Conservation (phyloP, 2,888 invertebrate species). For the Caenorhabditis sulstoni region DNA sequence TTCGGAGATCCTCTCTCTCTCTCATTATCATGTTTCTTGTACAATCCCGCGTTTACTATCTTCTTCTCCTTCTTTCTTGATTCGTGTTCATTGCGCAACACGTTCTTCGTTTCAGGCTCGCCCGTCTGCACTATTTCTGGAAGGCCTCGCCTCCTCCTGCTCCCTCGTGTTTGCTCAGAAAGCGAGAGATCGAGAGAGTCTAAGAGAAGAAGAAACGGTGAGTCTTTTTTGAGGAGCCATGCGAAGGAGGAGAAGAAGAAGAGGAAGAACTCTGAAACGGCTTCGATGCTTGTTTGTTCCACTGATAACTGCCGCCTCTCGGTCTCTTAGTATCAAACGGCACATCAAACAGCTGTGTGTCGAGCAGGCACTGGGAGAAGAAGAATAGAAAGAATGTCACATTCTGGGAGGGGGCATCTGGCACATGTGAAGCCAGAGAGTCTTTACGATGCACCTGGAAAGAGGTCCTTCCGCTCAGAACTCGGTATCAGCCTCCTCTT, state of each 20-base stretch:
- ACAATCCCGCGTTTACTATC: slow-evolving; percentile 32
- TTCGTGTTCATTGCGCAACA: slow-evolving; percentile 32
- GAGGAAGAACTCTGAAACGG: slow-evolving; percentile 16
- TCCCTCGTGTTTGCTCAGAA: slow-evolving; percentile 34
- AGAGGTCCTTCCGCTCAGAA: no score
- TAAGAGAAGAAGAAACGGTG: slow-evolving; percentile 30
- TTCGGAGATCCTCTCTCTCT: slow-evolving; percentile 17
- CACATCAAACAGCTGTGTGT: slow-evolving; percentile 41
- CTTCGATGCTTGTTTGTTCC: slow-evolving; percentile 17
- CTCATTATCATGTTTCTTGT: slow-evolving; percentile 52
- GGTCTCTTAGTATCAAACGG: neutral
- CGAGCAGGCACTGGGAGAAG: neutral
- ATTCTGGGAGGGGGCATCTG: slow-evolving; percentile 24
- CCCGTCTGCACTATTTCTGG: slow-evolving; percentile 9
- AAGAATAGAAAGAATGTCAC: slow-evolving; percentile 45
- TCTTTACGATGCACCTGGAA: slow-evolving; percentile 43
- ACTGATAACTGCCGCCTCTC: slow-evolving; percentile 8
- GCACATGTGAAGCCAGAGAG: slow-evolving; percentile 12
- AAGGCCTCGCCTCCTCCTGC: neutral
- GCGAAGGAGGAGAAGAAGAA: slow-evolving; percentile 14
- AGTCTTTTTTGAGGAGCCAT: slow-evolving; percentile 30
- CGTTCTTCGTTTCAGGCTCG: slow-evolving; percentile 1
- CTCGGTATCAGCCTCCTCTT: no score
- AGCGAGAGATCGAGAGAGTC: slow-evolving; percentile 8
- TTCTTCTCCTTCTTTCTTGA: neutral